Base-by-base conservation (phyloP, 2,113 vertebrate genomes). In the Chamaea fasciata region DNA sequence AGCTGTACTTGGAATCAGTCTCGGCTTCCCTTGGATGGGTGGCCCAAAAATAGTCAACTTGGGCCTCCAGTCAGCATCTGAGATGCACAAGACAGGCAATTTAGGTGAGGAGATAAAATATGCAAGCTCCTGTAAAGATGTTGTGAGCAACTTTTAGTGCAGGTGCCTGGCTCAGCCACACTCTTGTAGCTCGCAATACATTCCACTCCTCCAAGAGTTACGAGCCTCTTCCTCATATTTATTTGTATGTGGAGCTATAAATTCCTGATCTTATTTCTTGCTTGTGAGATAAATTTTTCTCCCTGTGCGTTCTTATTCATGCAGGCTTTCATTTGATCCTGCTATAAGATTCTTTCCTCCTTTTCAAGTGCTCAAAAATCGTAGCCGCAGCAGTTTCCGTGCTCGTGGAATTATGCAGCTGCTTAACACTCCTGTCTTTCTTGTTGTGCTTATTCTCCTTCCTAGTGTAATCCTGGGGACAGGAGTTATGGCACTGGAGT, bases 341-440 rank as follows among this genome's bases (percentile, higher is more conserved):
- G 28, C 41, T 68, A 2, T 56, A 52, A 55, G 28, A 70, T 68
- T 91, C 75, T 75, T 28, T 79, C 30, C 73, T 81, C 39, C 10
- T 78, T 18, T 86, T 73, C 68, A 10, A 3, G 35, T 2, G 15
- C 46, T 94, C 78, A 57, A 20, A 84, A 87, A 8, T 4, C 57
- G 82, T 64, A 78, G 49, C 74, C 59, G 3, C 87, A 78, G 69
- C 60, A 20, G 13, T 96, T 94, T 94, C 95, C 14, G 28, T 27
- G 62, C 57, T 10, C 2, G 1, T 47, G 50, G 82, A 94, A 83
- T 96, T 96, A 96, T 86, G 47, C 71, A 90, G 74, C 87, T 97
- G 69, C 70, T 84, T 57, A 73, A 30, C 31, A 13, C 65, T 85
- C 71, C 84, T 78, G 80, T 67, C 87, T 55, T n/a, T 15, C 71